phyloP scores from a whole-genome alignment of 2,113 vertebrate species.

The Archocentrus centrarchus region DNA sequence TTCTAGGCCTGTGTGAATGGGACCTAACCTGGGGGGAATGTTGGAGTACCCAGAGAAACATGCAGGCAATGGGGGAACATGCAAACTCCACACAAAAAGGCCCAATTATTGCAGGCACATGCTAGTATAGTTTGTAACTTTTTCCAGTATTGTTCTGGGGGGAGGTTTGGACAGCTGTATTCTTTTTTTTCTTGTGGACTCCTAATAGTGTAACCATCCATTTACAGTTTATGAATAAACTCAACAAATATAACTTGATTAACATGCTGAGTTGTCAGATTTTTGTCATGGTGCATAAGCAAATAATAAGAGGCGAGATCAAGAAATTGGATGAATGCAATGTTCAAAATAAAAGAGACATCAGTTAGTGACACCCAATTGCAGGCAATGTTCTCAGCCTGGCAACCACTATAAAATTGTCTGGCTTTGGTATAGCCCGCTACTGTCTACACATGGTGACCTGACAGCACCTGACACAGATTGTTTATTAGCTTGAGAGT shows the following conservation, averaged over 20 bases:
- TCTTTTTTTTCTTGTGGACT: not conserved
- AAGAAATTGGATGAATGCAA: not conserved
- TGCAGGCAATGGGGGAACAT: not conserved
- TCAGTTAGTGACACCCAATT: not conserved
- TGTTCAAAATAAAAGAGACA: not conserved
- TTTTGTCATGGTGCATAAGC: not conserved
- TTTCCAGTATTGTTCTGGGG: too few relatives aligned
- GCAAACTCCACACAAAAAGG: not conserved
- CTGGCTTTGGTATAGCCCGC: not conserved
- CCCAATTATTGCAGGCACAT: not conserved
- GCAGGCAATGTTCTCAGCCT: not conserved
- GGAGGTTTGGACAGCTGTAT: too few relatives aligned
- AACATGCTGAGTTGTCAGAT: not conserved
- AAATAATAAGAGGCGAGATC: not conserved
- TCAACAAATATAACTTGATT: not conserved
- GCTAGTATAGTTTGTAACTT: not conserved
- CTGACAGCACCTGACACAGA: not conserved
- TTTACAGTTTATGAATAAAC: not conserved
- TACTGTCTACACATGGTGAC: constrained; percentile 5
- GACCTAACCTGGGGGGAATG: not conserved
- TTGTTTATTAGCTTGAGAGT: constrained; percentile 8
- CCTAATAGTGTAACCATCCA: not conserved
- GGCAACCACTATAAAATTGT: not conserved
- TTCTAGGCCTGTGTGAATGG: not conserved
- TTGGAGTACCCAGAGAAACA: not conserved